phyloP scores from a whole-genome alignment of 2,113 vertebrate species.

The Beaufortia kweichowensis region DNA sequence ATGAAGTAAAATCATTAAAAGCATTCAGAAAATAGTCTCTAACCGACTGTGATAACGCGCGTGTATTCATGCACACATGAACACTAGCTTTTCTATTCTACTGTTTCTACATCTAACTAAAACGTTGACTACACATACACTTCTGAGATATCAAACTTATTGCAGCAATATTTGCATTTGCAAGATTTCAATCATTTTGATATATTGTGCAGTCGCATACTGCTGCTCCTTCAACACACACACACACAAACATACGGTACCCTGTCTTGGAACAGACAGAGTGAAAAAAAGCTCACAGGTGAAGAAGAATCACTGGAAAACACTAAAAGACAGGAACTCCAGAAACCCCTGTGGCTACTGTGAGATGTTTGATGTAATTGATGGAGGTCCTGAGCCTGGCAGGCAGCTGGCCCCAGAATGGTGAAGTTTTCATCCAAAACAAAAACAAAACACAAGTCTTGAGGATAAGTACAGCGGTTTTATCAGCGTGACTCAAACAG shows the following conservation, averaged over 20 bases:
- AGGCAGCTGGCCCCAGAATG: background rate
- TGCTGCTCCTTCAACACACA: conserved; percentile 14
- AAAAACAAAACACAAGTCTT: background rate
- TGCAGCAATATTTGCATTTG: too few species aligned
- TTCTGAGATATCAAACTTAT: too few species aligned
- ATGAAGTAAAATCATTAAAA: too few species aligned
- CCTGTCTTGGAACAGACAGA: conserved; percentile 15
- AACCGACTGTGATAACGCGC: too few species aligned
- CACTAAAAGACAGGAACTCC: background rate
- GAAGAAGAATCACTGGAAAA: conserved; percentile 27
- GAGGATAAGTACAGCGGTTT: background rate
- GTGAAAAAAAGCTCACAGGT: background rate
- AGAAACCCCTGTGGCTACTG: conserved; percentile 12
- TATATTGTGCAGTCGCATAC: too few species aligned
- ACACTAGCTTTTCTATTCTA: too few species aligned
- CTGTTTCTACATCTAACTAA: too few species aligned
- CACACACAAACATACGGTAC: conserved; percentile 11
- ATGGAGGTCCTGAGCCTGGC: conserved; percentile 15
- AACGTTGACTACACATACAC: too few species aligned
- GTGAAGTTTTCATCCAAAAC: background rate
- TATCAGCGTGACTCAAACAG: background rate
- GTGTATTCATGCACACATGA: too few species aligned
- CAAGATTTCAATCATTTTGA: too few species aligned
- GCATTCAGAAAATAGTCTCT: too few species aligned
- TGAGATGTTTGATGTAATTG: conserved; percentile 5